Conservation (phyloP, 2,113 vertebrate genomes). For the Salvelinus fontinalis region DNA sequence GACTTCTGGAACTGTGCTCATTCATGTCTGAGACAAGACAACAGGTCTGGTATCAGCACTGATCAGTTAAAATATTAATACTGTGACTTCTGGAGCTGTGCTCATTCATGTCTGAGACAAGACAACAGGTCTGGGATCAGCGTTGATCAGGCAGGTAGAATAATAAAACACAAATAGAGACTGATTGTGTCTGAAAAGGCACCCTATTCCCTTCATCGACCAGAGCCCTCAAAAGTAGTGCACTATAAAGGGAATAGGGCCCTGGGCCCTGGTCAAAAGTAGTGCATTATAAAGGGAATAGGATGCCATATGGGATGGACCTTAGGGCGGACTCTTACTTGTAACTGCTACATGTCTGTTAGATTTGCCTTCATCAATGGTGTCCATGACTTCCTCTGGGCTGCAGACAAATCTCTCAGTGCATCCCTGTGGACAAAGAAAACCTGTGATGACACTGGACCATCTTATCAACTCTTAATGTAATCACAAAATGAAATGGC, state of each 20-base stretch:
- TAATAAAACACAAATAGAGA: no score
- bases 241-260: no score
- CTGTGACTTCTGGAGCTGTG: slow-evolving; percentile 99
- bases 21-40: slow-evolving; percentile 85
- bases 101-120: slow-evolving; percentile 90
- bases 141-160: no score
- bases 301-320: neutral
- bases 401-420: slow-evolving; percentile 98
- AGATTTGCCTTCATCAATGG: slow-evolving; percentile 98
- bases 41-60: neutral
- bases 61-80: slow-evolving; percentile 57
- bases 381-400: slow-evolving; percentile 98
- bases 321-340: slow-evolving; percentile 73
- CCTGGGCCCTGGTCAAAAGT: neutral
- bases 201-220: no score
- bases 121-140: neutral
- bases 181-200: no score
- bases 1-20: slow-evolving; percentile 97
- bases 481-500: no score
- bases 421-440: slow-evolving; percentile 79
- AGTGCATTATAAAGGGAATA: neutral
- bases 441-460: neutral
- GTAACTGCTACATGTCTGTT: slow-evolving; percentile 97
- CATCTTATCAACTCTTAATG: neutral
- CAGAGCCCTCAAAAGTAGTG: no score